phyloP scores from a whole-genome alignment of 1,140 invertebrate genomes.

The Brachionus manjavacas region DNA sequence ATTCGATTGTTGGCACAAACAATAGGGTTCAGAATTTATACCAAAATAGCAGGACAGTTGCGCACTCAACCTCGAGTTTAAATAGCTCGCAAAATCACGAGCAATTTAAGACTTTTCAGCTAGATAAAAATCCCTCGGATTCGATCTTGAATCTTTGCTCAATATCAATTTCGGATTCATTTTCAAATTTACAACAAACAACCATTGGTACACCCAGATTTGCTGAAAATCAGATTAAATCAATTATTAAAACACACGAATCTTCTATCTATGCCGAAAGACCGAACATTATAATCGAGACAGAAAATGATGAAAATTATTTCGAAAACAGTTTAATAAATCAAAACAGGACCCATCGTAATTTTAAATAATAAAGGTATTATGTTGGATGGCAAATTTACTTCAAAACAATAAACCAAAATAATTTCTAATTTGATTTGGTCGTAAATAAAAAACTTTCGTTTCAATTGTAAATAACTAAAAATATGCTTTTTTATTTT shows the following conservation, averaged over 20 bases:
- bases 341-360: too few relatives aligned
- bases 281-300: not conserved
- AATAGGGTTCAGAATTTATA: not conserved
- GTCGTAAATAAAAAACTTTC: too few relatives aligned
- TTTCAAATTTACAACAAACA: not conserved
- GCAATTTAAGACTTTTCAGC: not conserved
- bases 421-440: too few relatives aligned
- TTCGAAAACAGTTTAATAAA: not conserved
- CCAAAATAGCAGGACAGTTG: not conserved
- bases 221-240: not conserved
- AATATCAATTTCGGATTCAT: not conserved
- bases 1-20: not conserved
- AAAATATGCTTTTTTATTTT: too few relatives aligned
- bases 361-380: too few relatives aligned
- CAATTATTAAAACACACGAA: not conserved
- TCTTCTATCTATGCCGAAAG: not conserved
- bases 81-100: not conserved
- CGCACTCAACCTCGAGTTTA: not conserved
- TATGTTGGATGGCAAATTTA: too few relatives aligned
- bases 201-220: not conserved
- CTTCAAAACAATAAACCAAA: too few relatives aligned
- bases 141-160: not conserved
- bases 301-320: not conserved
- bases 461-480: too few relatives aligned
- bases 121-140: not conserved